Conservation (phyloP, 2,888 invertebrate species). For the Drosophila prostipennis region DNA sequence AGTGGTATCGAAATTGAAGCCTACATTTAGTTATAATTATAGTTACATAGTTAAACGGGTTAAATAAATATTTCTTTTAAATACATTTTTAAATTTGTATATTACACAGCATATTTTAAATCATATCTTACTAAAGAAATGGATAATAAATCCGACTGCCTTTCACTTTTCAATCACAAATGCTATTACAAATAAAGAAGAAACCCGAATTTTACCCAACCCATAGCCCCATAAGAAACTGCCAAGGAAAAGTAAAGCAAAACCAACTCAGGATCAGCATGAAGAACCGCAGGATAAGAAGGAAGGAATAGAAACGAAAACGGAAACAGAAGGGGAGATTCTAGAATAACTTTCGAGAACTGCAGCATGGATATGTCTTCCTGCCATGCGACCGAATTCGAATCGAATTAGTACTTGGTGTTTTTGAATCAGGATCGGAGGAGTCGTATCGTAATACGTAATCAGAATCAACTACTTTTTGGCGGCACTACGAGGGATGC, state of each 20-base stretch:
- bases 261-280: constrained; percentile 21
- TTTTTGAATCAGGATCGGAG: constrained; percentile 19
- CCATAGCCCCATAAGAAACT: neutral
- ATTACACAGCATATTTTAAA: no score
- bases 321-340: neutral
- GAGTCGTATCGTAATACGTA: constrained; percentile 5
- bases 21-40: no score
- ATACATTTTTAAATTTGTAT: no score
- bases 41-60: no score
- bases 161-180: no score
- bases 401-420: constrained; percentile 8
- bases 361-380: constrained; percentile 32
- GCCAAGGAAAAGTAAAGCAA: constrained; percentile 23
- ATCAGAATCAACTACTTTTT: constrained; percentile 34
- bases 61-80: no score
- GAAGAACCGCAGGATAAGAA: neutral
- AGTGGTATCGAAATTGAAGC: no score
- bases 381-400: constrained; percentile 21
- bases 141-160: no score
- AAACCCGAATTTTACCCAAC: no score
- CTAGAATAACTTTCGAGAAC: constrained; percentile 25
- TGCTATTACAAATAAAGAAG: no score
- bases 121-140: no score
- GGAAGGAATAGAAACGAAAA: neutral
- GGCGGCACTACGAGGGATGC: constrained; percentile 68